Evolutionary conservation across 2,888 invertebrate genomes (phyloP).

Genomic region (Acholoe squamosa): DNA sequence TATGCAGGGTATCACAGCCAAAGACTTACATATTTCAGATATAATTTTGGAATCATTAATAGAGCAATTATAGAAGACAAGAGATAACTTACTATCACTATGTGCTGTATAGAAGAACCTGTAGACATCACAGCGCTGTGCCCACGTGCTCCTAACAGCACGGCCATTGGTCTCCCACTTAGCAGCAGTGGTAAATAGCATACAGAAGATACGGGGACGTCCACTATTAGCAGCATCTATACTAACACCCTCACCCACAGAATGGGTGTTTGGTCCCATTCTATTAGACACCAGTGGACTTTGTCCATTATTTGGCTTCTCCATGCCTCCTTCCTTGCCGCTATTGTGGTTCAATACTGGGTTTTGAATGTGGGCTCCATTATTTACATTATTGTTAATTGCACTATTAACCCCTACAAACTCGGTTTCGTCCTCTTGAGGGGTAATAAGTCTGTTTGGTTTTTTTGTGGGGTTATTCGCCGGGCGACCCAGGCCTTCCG

Average conservation of each 20-base stretch:
- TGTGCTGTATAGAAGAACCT: slow-evolving; percentile 56
- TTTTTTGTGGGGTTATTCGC: background rate
- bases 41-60: too few species aligned
- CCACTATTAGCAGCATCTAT: background rate
- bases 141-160: slow-evolving; percentile 63
- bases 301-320: background rate
- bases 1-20: too few species aligned
- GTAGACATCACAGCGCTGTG: slow-evolving; percentile 69
- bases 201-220: slow-evolving; percentile 58
- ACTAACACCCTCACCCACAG: background rate
- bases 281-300: background rate
- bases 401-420: background rate
- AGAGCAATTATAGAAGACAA: too few species aligned
- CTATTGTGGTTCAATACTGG: background rate
- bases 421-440: background rate
- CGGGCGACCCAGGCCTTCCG: background rate
- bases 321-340: background rate
- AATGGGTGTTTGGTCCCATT: background rate
- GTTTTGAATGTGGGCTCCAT: too few species aligned
- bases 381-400: too few species aligned
- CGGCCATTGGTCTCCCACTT: slow-evolving; percentile 18
- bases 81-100: background rate
- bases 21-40: too few species aligned
- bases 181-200: slow-evolving; percentile 61
- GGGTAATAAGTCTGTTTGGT: background rate